Conservation (phyloP, 2,797 vertebrate genomes). For the Pipistrellus pipistrellus region DNA sequence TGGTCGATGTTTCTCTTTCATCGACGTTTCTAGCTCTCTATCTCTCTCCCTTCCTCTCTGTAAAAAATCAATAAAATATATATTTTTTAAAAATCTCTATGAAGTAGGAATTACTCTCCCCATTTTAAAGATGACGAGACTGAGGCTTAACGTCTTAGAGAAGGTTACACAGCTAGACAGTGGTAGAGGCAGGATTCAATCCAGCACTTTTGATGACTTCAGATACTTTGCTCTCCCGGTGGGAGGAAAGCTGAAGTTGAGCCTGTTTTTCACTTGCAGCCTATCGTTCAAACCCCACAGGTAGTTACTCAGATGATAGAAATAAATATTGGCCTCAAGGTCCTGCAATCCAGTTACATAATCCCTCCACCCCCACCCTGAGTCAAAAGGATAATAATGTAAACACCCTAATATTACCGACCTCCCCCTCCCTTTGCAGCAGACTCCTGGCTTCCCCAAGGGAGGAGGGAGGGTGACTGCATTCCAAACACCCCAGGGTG, state of each 20-base stretch:
- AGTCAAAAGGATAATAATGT: slow-evolving; percentile 83
- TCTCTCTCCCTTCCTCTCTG: too few species aligned
- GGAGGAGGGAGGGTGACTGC: slow-evolving; percentile 38
- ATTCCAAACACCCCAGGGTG: slow-evolving; percentile 76
- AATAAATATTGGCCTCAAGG: slow-evolving; percentile 84
- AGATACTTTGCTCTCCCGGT: neutral
- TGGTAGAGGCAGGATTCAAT: neutral
- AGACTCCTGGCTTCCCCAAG: slow-evolving; percentile 57
- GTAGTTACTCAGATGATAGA: slow-evolving; percentile 86
- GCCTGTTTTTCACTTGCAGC: slow-evolving; percentile 68
- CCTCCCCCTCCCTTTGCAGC: slow-evolving; percentile 57
- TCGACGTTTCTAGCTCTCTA: too few species aligned
- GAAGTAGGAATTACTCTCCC: neutral
- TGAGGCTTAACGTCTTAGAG: slow-evolving; percentile 34
- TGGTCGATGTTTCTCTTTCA: too few species aligned
- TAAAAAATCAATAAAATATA: too few species aligned
- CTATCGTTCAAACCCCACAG: slow-evolving; percentile 75
- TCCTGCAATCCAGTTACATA: slow-evolving; percentile 80
- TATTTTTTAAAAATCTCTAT: neutral
- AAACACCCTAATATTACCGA: slow-evolving; percentile 83
- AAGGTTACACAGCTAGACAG: slow-evolving; percentile 12
- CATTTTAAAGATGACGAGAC: slow-evolving; percentile 57
- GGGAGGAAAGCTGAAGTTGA: slow-evolving; percentile 25
- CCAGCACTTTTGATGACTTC: neutral
- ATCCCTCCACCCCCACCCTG: slow-evolving; percentile 71